A percentile compares a stretch with the other conserved stretches of the same genome.
These are phyloP conservation scores for Glareola pratincola DNA, from an alignment of 2,113 vertebrate species.

Conservation along the genomic window DNA sequence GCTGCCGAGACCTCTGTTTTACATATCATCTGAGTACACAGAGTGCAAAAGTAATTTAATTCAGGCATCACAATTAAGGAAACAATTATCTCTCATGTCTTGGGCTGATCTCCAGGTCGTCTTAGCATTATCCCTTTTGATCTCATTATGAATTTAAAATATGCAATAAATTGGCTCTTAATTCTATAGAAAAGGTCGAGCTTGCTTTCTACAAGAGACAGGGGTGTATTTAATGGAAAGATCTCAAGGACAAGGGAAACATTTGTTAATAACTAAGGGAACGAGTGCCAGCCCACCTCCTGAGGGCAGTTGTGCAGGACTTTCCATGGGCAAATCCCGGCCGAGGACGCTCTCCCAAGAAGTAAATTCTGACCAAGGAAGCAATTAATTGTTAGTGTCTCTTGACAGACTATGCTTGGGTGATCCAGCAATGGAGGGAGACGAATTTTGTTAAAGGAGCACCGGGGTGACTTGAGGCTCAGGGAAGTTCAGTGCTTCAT, in stretches of 20 bases:
- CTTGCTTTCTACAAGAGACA: background rate
- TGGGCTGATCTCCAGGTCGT: constrained; percentile 17
- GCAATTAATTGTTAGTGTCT: too few relatives aligned
- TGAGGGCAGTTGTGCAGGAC: accelerated
- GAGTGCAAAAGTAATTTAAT: constrained; percentile 16
- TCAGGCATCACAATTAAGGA: constrained; percentile 28
- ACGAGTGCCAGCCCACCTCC: background rate
- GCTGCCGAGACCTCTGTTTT: background rate
- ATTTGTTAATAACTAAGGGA: background rate
- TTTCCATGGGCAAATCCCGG: background rate
- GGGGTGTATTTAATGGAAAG: background rate
- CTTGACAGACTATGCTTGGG: too few relatives aligned
- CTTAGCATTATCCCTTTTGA: constrained; percentile 33
- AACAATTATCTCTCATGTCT: constrained; percentile 52
- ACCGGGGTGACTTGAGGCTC: accelerated
- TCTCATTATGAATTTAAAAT: constrained; percentile 59
- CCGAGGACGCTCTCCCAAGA: accelerated
- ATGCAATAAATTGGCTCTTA: constrained; percentile 26
- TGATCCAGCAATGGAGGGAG: accelerated
- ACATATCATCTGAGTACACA: background rate
- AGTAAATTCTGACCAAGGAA: background rate
- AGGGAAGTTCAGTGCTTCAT: accelerated
- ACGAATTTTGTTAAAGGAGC: accelerated
- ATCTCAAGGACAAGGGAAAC: constrained; percentile 39
- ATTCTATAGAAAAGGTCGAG: constrained; percentile 11